A percentile compares a stretch with the other conserved stretches of the same genome.
These are phyloP conservation scores for Hydra vulgaris DNA, from an alignment of 30 jellyfish, hydroid and myxozoan genomes.

Conservation along the genomic window DNA sequence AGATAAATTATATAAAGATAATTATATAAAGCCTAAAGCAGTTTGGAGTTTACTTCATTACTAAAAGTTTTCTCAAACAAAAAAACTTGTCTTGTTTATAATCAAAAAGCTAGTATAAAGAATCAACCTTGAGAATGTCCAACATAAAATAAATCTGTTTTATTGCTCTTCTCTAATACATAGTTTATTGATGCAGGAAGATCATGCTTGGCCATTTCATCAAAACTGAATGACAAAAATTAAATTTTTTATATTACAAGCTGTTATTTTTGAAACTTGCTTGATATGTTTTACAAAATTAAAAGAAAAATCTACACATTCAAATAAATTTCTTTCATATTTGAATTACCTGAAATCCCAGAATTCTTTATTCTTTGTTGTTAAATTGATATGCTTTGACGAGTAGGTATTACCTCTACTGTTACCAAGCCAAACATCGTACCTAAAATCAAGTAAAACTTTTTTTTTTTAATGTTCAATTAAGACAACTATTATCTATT, in stretches of 20 bases:
- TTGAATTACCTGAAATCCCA: constrained; percentile 96
- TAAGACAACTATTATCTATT: too few relatives aligned
- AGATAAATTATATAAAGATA: too few relatives aligned
- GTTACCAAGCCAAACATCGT: constrained; percentile 94
- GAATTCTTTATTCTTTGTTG: constrained; percentile 39
- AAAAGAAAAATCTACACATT: too few relatives aligned
- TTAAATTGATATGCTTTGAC: constrained; percentile 39
- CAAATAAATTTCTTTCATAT: too few relatives aligned
- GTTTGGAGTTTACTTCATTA: not conserved
- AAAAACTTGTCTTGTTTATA: too few relatives aligned
- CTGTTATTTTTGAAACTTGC: not conserved
- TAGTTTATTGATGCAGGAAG: constrained; percentile 58
- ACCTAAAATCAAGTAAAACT: too few relatives aligned
- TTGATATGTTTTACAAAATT: too few relatives aligned
- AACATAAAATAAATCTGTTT: constrained; percentile 56
- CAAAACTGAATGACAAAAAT: constrained; percentile 41
- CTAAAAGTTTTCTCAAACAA: too few relatives aligned
- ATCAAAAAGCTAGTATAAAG: not conserved
- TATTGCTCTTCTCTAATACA: constrained; percentile 33
- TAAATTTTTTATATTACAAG: not conserved
- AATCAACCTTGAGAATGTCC: constrained; percentile 76
- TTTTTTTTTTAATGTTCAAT: too few relatives aligned
- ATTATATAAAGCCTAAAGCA: too few relatives aligned
- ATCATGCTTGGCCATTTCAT: constrained; percentile 78
- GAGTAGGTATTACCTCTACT: constrained; percentile 90